Base-by-base conservation (phyloP, 2,888 invertebrate genomes). In the Sesamia inferens region DNA sequence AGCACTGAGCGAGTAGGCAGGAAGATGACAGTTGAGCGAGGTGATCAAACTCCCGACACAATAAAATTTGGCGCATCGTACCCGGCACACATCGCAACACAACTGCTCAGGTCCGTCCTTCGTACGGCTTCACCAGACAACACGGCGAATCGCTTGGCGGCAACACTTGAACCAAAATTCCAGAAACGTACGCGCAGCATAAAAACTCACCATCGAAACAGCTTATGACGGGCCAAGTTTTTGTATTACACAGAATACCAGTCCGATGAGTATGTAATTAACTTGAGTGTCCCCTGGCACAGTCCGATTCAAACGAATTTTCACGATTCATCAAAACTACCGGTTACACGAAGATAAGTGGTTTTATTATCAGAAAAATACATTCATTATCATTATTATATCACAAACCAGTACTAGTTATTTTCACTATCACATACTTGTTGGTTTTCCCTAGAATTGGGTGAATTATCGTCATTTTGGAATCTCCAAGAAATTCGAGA, bases 251-350 rank as follows among this genome's bases (percentile, higher is more conserved):
- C 51, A 48, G 58, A 42, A 74, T 74, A 8, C 51, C 58, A 19
- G 6, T 8, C 14, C n/a, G 58, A 16, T 76, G 51, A 66, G 51
- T 58, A 75, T 74, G 58, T 14, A 14, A 44, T 75, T 8, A 58
- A 2, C 13, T 13, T 11, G 16, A 22, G 3, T 22, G 8, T 22
- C 66, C 16, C 22, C n/a, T 42, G 14, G 42, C 42, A 10, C 14
- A 55, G 55, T 5, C 2, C 22, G 55, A 55, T 13, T 55, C n/a
- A n/a, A 11, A 54, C n/a, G 5, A 24, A n/a, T 7, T 16, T 13
- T 47, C 5, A 47, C 57, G 42, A 75, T n/a, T 74, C 64, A 42
- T 24, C 3, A 7, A 14, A 57, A 59, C 44, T 51, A 64, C 75
- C 47, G 22, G 24, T 16, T n/a, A 2, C 13, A 47, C 0, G 6